These are phyloP conservation scores for Amiota mariae DNA, from an alignment of 2,888 invertebrate species.

Conservation along the genomic window DNA sequence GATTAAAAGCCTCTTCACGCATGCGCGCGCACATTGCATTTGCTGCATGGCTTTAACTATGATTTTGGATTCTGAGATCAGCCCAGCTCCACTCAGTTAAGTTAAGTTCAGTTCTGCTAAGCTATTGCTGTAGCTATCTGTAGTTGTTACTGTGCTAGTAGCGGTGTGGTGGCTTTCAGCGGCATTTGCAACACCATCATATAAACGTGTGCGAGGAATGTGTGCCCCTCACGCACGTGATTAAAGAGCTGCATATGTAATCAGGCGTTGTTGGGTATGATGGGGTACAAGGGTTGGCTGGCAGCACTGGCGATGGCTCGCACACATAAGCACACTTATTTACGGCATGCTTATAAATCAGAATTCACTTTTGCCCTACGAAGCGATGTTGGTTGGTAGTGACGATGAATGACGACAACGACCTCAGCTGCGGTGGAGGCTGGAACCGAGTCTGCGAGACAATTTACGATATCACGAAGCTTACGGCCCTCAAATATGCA, in stretches of 20 bases:
- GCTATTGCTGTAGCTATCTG: background rate
- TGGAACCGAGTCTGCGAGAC: constrained; percentile 5
- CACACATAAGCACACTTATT: constrained; percentile 16
- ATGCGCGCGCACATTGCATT: constrained; percentile 54
- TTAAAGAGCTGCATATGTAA: constrained; percentile 55
- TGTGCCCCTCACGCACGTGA: constrained; percentile 65
- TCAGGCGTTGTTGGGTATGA: background rate
- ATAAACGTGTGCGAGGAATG: constrained; percentile 38
- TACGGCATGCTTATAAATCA: constrained; percentile 60
- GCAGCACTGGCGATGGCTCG: constrained; percentile 30
- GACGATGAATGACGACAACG: constrained; percentile 8
- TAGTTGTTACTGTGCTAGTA: too few relatives aligned
- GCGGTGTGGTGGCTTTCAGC: constrained; percentile 6
- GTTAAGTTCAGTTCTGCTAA: background rate
- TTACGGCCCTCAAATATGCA: background rate
- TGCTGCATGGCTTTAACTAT: constrained; percentile 5
- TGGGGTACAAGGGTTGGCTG: background rate
- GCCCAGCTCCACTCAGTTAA: background rate
- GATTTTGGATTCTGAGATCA: too few relatives aligned
- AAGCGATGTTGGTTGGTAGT: background rate
- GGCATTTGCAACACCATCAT: constrained; percentile 45
- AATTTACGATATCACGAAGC: constrained; percentile 15
- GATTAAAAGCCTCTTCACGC: constrained; percentile 70
- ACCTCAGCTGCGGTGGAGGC: constrained; percentile 1
- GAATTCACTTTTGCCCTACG: constrained; percentile 57